Percentiles rank a stretch among this genome's conserved stretches.
Evolutionary conservation across 2,113 vertebrate species (phyloP).

Genomic region (Anarrhichthys ocellatus): DNA sequence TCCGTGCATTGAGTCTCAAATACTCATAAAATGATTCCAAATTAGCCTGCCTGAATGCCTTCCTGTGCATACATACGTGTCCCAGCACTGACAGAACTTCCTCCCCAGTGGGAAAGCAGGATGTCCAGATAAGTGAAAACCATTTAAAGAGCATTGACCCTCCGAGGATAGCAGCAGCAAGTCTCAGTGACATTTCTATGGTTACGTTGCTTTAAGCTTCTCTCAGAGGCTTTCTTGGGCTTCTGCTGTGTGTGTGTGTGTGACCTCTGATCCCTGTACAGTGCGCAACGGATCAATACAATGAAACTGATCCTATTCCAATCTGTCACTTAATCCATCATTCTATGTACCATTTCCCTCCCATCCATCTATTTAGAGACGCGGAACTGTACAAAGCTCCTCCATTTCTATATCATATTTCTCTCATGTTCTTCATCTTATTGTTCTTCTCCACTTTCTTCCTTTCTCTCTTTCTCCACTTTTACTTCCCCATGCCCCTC

Average conservation of each 20-base stretch:
- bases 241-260: constrained; percentile 51
- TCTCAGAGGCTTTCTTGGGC: constrained; percentile 71
- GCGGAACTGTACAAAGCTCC: constrained; percentile 19
- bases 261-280: constrained; percentile 71
- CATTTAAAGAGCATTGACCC: constrained; percentile 72
- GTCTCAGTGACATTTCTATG: constrained; percentile 68
- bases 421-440: neutral
- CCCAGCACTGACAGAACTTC: constrained; percentile 54
- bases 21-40: constrained; percentile 48
- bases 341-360: constrained; percentile 56
- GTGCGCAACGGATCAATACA: constrained; percentile 65
- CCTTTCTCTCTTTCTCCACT: neutral
- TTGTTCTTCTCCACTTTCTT: neutral
- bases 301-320: constrained; percentile 60
- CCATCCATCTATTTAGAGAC: constrained; percentile 64
- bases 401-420: neutral
- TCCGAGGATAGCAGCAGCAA: constrained; percentile 58
- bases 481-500: neutral
- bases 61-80: constrained; percentile 51
- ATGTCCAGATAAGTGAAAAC: constrained; percentile 63
- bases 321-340: constrained; percentile 65
- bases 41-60: constrained; percentile 43
- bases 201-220: constrained; percentile 60
- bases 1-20: constrained; percentile 29
- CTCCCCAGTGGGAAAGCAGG: constrained; percentile 47